These are phyloP conservation scores for Cordilura impudica DNA, from an alignment of 2,888 invertebrate species.

Conservation along the genomic window DNA sequence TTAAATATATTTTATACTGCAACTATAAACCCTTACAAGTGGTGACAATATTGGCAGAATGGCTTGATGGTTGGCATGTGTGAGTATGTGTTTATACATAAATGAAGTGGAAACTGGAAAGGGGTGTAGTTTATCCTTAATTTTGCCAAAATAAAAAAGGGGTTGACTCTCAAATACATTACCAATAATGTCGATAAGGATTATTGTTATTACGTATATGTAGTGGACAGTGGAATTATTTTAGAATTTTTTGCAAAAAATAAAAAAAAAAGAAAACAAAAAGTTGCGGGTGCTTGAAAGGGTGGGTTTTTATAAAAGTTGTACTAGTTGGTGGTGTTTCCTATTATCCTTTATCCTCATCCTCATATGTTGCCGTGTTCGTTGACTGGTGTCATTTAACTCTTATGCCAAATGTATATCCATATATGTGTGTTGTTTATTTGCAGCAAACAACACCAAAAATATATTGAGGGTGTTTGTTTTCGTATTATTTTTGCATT, in stretches of 20 bases:
- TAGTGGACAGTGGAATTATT: slow-evolving; percentile 41
- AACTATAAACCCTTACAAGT: slow-evolving; percentile 28
- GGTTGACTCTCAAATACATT: slow-evolving; percentile 25
- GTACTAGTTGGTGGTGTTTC: slow-evolving; percentile 8
- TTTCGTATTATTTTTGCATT: slow-evolving; percentile 39
- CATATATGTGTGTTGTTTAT: neutral
- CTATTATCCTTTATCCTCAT: slow-evolving; percentile 42
- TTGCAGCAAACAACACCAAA: neutral
- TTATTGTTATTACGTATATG: slow-evolving; percentile 20
- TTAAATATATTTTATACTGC: neutral
- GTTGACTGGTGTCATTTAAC: slow-evolving; percentile 59
- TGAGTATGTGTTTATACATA: slow-evolving; percentile 2
- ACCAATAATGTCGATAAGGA: slow-evolving; percentile 17
- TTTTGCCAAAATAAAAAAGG: slow-evolving; percentile 34
- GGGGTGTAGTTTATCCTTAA: slow-evolving; percentile 51
- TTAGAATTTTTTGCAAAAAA: slow-evolving; percentile 8
- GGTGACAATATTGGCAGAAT: slow-evolving; percentile 16
- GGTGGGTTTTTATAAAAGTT: slow-evolving; percentile 32
- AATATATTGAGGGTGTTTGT: slow-evolving; percentile 56
- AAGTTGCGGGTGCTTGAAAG: slow-evolving; percentile 53
- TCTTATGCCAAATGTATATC: slow-evolving; percentile 23
- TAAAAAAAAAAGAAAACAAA: neutral
- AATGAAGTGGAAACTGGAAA: slow-evolving; percentile 48
- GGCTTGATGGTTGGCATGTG: neutral
- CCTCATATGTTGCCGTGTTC: neutral